Evolutionary conservation across 1,140 invertebrate genomes (phyloP).

Genomic region (Atta texana): DNA sequence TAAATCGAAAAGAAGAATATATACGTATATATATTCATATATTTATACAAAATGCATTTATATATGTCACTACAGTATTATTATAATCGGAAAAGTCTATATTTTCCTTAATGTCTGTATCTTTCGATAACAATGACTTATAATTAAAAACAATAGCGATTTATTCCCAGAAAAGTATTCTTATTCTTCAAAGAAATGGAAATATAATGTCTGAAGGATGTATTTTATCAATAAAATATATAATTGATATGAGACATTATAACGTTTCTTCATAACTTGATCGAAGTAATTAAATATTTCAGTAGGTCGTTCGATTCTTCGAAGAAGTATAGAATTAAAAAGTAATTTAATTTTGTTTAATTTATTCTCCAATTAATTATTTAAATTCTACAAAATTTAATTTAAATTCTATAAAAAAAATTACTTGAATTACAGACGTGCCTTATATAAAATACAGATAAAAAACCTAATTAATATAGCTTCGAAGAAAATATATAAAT

Average conservation of each 20-base stretch:
- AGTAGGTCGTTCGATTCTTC: background rate
- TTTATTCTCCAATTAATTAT: too few relatives aligned
- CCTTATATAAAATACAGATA: background rate
- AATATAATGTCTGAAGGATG: background rate
- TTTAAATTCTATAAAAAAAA: background rate
- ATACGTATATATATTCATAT: slow-evolving; percentile 1
- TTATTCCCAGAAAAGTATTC: slow-evolving; percentile 10
- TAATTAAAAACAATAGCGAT: slow-evolving; percentile 18
- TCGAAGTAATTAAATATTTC: slow-evolving; percentile 11
- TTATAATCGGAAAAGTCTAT: slow-evolving; percentile 1
- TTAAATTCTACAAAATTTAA: too few relatives aligned
- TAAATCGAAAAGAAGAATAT: background rate
- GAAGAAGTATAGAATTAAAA: background rate
- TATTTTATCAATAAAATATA: slow-evolving; percentile 23
- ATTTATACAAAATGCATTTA: background rate
- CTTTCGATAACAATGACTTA: background rate
- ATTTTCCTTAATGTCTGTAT: background rate
- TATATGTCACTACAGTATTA: background rate
- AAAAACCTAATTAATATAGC: background rate
- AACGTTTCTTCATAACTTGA: background rate
- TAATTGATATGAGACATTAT: background rate
- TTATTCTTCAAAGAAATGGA: background rate
- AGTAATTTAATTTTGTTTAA: background rate
- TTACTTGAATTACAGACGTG: background rate
- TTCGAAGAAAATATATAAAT: background rate